Percentiles rank a stretch among this genome's conserved stretches.
Evolutionary conservation across 1,140 invertebrate genomes (phyloP).

Genomic region (Apis laboriosa): DNA sequence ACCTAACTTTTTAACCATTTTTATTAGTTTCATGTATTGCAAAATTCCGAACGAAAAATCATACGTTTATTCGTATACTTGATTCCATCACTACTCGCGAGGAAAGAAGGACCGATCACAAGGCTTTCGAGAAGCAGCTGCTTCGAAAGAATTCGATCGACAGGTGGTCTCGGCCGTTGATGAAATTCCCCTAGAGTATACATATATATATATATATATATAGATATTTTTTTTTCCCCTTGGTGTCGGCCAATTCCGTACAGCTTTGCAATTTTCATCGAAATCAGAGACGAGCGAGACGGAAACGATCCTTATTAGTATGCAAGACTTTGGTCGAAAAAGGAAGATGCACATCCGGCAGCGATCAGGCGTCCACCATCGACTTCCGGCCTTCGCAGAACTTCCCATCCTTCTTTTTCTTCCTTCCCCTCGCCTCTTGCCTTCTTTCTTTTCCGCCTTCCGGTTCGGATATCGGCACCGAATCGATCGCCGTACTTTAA

Average conservation of each 20-base stretch:
- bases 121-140: slow-evolving; percentile 27
- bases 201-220: too few species aligned
- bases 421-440: slow-evolving; percentile 3
- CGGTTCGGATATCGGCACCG: slow-evolving; percentile 50
- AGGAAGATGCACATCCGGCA: slow-evolving; percentile 68
- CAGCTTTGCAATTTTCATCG: slow-evolving; percentile 41
- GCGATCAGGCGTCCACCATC: slow-evolving; percentile 63
- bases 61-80: too few species aligned
- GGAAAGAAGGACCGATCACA: background rate
- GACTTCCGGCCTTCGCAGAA: slow-evolving; percentile 68
- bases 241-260: slow-evolving; percentile 2
- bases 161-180: slow-evolving; percentile 24
- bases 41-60: too few species aligned
- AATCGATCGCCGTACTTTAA: slow-evolving; percentile 50
- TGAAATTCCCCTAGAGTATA: slow-evolving; percentile 22
- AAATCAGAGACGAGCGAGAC: slow-evolving; percentile 24
- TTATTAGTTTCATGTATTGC: too few species aligned
- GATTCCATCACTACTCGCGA: background rate
- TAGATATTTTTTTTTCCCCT: background rate
- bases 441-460: slow-evolving; percentile 54
- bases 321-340: slow-evolving; percentile 55
- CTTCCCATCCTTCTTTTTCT: slow-evolving; percentile 50
- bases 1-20: too few species aligned
- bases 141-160: slow-evolving; percentile 39
- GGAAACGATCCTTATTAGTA: slow-evolving; percentile 60